phyloP scores from a whole-genome alignment of 2,113 vertebrate species.

The Oryctolagus cuniculus region mOryCun1.1 NC_091443.1:63229001-63229500 shows the following conservation, averaged over 20 bases:
- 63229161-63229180: slow-evolving; percentile 59
- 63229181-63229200: slow-evolving; percentile 58
- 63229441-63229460: slow-evolving; percentile 19
- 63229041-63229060: slow-evolving; percentile 61
- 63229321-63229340: slow-evolving; percentile 28
- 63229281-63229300: not conserved
- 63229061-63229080: slow-evolving; percentile 43
- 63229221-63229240: slow-evolving; percentile 60
- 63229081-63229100: slow-evolving; percentile 43
- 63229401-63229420: not conserved
- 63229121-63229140: not conserved
- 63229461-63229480: slow-evolving; percentile 14
- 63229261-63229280: slow-evolving; percentile 2
- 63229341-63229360: not conserved
- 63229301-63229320: too few species aligned
- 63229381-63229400: not conserved
- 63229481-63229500: not conserved
- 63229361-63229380: not conserved
- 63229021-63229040: slow-evolving; percentile 65
- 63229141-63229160: not conserved
- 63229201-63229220: slow-evolving; percentile 37
- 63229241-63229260: slow-evolving; percentile 57
- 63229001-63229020: slow-evolving; percentile 72
- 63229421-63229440: not conserved
- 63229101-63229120: slow-evolving; percentile 33